A percentile compares a stretch with the other conserved stretches of the same genome.
These are phyloP conservation scores for Danaus melanippus DNA, from an alignment of 1,140 invertebrate species.

Conservation along the genomic window DNA sequence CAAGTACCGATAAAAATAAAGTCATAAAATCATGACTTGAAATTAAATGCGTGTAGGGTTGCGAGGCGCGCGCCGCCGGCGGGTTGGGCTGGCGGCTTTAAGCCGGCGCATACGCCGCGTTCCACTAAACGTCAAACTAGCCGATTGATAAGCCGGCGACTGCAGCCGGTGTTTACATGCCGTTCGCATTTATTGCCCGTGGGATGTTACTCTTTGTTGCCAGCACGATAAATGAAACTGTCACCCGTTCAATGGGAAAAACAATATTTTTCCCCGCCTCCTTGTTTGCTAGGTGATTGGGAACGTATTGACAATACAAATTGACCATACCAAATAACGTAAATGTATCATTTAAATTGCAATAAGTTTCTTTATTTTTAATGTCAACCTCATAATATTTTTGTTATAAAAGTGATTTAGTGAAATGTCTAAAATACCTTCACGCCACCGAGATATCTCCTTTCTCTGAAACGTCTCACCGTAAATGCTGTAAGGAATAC, in stretches of 20 bases:
- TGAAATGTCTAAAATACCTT: no score
- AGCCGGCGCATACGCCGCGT: constrained; percentile 33
- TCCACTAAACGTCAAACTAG: constrained; percentile 48
- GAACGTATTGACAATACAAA: constrained; percentile 21
- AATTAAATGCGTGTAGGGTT: background rate
- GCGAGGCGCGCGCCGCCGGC: constrained; percentile 23
- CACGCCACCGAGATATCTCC: no score
- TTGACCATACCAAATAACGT: no score
- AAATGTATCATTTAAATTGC: no score
- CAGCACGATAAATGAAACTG: constrained; percentile 34
- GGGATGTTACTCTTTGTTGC: constrained; percentile 40
- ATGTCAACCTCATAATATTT: no score
- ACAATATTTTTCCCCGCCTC: constrained; percentile 38
- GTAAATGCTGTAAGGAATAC: no score
- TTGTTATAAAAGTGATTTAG: no score
- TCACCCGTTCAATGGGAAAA: constrained; percentile 40
- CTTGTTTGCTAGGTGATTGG: constrained; percentile 23
- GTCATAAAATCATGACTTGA: constrained; percentile 2
- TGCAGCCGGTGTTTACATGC: constrained; percentile 41
- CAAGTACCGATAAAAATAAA: no score
- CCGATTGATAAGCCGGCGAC: constrained; percentile 49
- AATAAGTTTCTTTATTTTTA: no score
- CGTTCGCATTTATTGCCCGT: constrained; percentile 42
- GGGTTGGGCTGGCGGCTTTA: constrained; percentile 34
- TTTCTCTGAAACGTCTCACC: no score